Percentiles rank a stretch among this genome's conserved stretches.
Evolutionary conservation across 2,888 invertebrate genomes (phyloP).

Genomic region (Nomada goodeniana): DNA sequence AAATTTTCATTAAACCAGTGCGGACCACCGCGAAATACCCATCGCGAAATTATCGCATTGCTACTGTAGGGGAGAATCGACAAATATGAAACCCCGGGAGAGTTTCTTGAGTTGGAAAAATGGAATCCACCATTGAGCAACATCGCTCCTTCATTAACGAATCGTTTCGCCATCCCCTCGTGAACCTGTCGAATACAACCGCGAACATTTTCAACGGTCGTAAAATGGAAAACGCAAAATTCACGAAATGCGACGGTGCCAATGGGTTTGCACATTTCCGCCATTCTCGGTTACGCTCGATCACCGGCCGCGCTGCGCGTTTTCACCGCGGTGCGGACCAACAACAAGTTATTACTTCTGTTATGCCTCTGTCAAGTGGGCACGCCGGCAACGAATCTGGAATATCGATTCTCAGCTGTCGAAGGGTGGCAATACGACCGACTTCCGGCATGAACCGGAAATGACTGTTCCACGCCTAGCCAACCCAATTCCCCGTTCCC

Average conservation of each 20-base stretch:
- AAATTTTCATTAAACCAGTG: not conserved
- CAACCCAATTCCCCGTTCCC: slow-evolving; percentile 67
- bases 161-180: not conserved
- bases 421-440: slow-evolving; percentile 75
- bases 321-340: slow-evolving; percentile 20
- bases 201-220: no score
- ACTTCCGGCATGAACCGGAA: slow-evolving; percentile 78
- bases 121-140: slow-evolving; percentile 11
- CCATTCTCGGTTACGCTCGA: slow-evolving; percentile 20
- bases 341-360: slow-evolving; percentile 56
- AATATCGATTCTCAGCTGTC: slow-evolving; percentile 66
- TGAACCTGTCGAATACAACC: not conserved
- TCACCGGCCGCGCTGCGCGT: slow-evolving; percentile 1
- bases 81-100: not conserved
- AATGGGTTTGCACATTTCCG: slow-evolving; percentile 19
- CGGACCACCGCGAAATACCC: not conserved
- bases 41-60: no score
- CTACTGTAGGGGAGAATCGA: not conserved
- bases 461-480: slow-evolving; percentile 78
- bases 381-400: slow-evolving; percentile 41
- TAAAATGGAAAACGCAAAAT: not conserved
- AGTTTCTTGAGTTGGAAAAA: slow-evolving; percentile 13
- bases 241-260: slow-evolving; percentile 27
- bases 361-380: slow-evolving; percentile 44
- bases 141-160: slow-evolving; percentile 17